A percentile compares a stretch with the other conserved stretches of the same genome.
These are phyloP conservation scores for Arenicola marina DNA, from an alignment of 2,888 invertebrate species.

Conservation along the genomic window DNA sequence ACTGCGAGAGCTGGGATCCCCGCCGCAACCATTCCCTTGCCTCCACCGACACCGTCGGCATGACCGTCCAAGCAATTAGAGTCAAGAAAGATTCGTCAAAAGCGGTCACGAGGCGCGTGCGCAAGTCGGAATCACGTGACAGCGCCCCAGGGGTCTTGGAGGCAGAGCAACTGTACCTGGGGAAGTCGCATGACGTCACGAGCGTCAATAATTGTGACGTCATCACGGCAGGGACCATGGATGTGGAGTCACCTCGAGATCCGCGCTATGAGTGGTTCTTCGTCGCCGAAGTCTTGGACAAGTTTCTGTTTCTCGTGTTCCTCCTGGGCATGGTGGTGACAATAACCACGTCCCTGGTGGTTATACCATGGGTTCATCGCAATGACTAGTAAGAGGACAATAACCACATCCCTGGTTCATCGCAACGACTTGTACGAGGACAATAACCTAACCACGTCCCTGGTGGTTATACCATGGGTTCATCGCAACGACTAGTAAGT, in stretches of 20 bases:
- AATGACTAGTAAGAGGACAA: too few species aligned
- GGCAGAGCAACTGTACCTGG: not conserved
- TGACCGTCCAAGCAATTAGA: not conserved
- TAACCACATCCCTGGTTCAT: too few species aligned
- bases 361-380: slow-evolving; percentile 25
- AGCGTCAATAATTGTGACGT: not conserved
- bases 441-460: too few species aligned
- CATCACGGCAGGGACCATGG: not conserved
- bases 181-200: not conserved
- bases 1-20: slow-evolving; percentile 10
- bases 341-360: slow-evolving; percentile 21
- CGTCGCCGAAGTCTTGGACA: slow-evolving; percentile 33
- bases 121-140: not conserved
- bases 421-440: too few species aligned
- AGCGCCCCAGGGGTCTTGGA: slow-evolving; percentile 1
- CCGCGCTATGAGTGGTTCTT: slow-evolving; percentile 34
- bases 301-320: slow-evolving; percentile 29
- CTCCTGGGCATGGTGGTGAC: slow-evolving; percentile 24
- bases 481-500: too few species aligned
- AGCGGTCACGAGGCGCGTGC: not conserved
- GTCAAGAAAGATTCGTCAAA: not conserved
- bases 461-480: too few species aligned
- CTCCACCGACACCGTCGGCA: not conserved
- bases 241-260: slow-evolving; percentile 12
- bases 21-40: not conserved